Evolutionary conservation across 2,113 vertebrate species (phyloP).

Genomic region (Pelmatolapia mariae): DNA sequence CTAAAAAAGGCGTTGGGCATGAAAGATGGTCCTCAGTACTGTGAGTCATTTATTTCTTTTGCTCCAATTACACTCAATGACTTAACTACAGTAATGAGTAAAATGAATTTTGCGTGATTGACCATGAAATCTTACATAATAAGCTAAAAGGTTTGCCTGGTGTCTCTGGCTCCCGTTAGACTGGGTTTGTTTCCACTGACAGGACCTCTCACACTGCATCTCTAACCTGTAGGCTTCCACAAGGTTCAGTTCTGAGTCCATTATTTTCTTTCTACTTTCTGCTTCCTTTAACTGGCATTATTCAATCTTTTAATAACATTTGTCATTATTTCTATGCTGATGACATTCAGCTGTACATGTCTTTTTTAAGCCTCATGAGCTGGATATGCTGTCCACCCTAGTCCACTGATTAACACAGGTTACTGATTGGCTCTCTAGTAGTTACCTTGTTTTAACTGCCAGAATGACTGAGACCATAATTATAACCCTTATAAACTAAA

Average conservation of each 20-base stretch:
- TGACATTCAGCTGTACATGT: too few relatives aligned
- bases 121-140: not conserved
- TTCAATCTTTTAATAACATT: too few relatives aligned
- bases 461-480: too few relatives aligned
- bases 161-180: not conserved
- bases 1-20: not conserved
- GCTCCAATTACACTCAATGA: not conserved
- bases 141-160: not conserved
- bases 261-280: not conserved
- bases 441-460: too few relatives aligned
- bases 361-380: too few relatives aligned
- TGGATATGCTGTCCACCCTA: too few relatives aligned
- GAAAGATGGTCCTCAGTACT: not conserved
- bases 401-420: too few relatives aligned
- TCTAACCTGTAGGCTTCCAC: not conserved
- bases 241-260: not conserved
- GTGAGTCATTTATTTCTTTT: not conserved
- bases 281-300: not conserved
- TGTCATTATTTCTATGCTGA: too few relatives aligned
- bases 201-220: not conserved
- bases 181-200: not conserved
- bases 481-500: too few relatives aligned
- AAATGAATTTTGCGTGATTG: not conserved
- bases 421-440: too few relatives aligned
- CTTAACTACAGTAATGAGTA: not conserved